Evolutionary conservation across 2,888 invertebrate genomes (phyloP).

Genomic region (Seira sanloemensis): DNA sequence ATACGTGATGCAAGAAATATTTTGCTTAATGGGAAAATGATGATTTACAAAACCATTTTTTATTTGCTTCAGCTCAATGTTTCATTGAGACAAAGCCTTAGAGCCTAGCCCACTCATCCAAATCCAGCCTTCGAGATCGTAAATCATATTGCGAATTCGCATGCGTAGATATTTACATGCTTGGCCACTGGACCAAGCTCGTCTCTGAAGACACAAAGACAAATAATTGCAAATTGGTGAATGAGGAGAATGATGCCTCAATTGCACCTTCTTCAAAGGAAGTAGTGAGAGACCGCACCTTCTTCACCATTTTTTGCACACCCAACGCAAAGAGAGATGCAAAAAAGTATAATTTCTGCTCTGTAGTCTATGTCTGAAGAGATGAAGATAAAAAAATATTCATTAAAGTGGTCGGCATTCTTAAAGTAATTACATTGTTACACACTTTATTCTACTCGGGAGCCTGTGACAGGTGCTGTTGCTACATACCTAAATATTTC

Average conservation of each 20-base stretch:
- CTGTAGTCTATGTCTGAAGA: background rate
- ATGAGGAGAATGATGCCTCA: constrained; percentile 50
- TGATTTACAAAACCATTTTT: background rate
- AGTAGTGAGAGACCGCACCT: constrained; percentile 42
- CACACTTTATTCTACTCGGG: no score
- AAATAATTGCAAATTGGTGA: constrained; percentile 48
- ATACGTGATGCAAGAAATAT: no score
- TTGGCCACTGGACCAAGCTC: constrained; percentile 57
- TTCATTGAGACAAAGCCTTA: background rate
- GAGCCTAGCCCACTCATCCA: constrained; percentile 8
- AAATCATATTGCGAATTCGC: constrained; percentile 16
- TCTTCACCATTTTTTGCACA: constrained; percentile 46
- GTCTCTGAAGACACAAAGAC: no score
- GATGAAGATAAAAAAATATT: no score
- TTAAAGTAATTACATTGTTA: no score
- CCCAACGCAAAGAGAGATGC: constrained; percentile 26
- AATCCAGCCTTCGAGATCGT: constrained; percentile 22
- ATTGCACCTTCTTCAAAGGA: constrained; percentile 43
- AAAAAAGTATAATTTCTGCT: background rate
- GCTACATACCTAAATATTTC: no score
- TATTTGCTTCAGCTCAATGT: constrained; percentile 14
- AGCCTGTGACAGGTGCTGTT: no score
- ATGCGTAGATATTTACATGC: constrained; percentile 25
- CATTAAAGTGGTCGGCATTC: no score
- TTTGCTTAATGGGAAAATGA: background rate